Evolutionary conservation across 2,888 invertebrate species (phyloP).

Genomic region (Polyommatus iphigenia): DNA sequence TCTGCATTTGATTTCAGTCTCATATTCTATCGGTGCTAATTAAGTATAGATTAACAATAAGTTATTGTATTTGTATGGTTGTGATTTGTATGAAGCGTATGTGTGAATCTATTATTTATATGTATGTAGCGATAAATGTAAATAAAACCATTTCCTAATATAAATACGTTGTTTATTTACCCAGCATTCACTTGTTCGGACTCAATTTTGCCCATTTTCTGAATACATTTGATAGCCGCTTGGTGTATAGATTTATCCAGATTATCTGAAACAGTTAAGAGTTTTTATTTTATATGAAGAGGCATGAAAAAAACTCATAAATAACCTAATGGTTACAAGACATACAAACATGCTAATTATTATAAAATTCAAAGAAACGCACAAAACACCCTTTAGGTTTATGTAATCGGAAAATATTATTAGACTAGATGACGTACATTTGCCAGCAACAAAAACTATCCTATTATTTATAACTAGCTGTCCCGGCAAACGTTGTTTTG

Average conservation of each 20-base stretch:
- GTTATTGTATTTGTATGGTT: conserved; percentile 18
- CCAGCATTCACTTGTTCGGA: conserved; percentile 60
- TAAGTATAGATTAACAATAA: conserved; percentile 24
- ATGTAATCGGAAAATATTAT: too few species aligned
- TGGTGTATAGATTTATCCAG: conserved; percentile 88
- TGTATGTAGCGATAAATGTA: conserved; percentile 64
- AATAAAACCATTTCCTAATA: conserved; percentile 57
- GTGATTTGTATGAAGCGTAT: conserved; percentile 34
- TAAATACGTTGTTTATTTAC: conserved; percentile 44
- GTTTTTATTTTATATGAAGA: too few species aligned
- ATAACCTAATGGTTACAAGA: too few species aligned
- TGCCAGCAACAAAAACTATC: too few species aligned
- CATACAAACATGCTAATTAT: too few species aligned
- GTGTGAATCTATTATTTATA: conserved; percentile 41
- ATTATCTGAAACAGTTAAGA: conserved; percentile 82
- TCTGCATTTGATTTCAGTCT: conserved; percentile 29
- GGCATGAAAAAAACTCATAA: too few species aligned
- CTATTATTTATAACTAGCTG: too few species aligned
- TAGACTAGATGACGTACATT: too few species aligned
- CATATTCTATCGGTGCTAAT: conserved; percentile 30
- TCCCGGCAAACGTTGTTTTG: too few species aligned
- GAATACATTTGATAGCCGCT: conserved; percentile 86
- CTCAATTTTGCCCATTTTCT: conserved; percentile 72
- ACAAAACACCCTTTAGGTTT: too few species aligned
- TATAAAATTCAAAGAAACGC: too few species aligned